phyloP scores from a whole-genome alignment of 2,797 vertebrate species.

The Erethizon dorsatum region DNA sequence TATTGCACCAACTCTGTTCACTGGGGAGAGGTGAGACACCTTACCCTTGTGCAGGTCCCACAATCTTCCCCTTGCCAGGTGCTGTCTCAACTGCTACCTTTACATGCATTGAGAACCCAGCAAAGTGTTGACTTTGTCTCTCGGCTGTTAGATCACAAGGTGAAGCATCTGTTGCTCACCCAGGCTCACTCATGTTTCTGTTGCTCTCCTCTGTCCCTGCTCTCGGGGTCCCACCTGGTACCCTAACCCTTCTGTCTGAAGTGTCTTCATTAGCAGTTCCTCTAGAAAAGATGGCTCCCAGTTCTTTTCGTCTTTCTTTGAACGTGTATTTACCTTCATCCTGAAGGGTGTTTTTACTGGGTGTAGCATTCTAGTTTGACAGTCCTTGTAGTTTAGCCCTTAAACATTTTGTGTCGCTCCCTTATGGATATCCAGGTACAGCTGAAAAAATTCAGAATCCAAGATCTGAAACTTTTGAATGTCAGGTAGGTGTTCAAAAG shows the following conservation, averaged over 20 bases:
- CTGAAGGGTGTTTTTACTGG: neutral
- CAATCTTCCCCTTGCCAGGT: rapidly evolving
- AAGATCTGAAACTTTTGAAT: neutral
- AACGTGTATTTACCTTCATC: neutral
- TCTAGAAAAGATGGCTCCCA: too few relatives aligned
- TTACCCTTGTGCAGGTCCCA: rapidly evolving
- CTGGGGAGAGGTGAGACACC: too few relatives aligned
- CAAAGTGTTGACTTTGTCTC: neutral
- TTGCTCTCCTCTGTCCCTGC: rapidly evolving
- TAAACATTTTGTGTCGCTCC: neutral
- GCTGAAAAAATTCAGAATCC: neutral
- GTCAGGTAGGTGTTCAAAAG: neutral
- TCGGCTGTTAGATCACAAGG: neutral
- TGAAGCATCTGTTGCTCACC: neutral
- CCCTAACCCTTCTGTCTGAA: neutral
- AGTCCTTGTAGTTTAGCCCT: neutral
- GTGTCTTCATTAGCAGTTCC: neutral
- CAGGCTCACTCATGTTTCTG: too few relatives aligned
- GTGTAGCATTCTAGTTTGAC: neutral
- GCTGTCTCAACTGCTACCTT: neutral
- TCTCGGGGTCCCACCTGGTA: neutral
- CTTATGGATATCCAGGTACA: neutral
- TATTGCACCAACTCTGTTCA: neutral
- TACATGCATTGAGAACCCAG: rapidly evolving
- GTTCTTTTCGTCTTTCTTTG: neutral